A percentile compares a stretch with the other conserved stretches of the same genome.
phyloP scores from a whole-genome alignment of 2,113 vertebrate genomes.

The Bujurquina vittata region DNA sequence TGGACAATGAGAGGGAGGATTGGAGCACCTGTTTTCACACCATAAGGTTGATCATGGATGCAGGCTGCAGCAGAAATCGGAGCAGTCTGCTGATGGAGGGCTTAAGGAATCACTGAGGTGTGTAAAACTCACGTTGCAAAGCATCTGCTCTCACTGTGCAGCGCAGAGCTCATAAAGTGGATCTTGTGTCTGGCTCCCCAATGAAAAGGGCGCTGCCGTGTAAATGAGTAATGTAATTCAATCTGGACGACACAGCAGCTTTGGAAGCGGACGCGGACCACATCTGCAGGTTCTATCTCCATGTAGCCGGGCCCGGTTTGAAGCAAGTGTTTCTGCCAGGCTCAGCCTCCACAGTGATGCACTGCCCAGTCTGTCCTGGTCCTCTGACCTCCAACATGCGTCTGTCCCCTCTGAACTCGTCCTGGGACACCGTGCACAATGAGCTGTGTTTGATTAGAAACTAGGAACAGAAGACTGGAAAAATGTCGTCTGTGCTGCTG shows the following conservation, averaged over 20 bases:
- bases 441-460: constrained; percentile 7
- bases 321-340: constrained; percentile 51
- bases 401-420: constrained; percentile 42
- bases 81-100: constrained; percentile 53
- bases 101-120: constrained; percentile 57
- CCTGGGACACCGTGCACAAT: constrained; percentile 8
- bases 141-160: constrained; percentile 58
- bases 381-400: constrained; percentile 12
- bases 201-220: constrained; percentile 40
- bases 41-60: constrained; percentile 7
- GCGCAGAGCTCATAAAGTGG: constrained; percentile 49
- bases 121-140: constrained; percentile 54
- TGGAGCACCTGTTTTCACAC: constrained; percentile 58
- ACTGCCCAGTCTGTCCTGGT: constrained; percentile 14
- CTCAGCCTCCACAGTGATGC: constrained; percentile 18
- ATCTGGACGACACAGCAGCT: constrained; percentile 43
- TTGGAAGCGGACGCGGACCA: constrained; percentile 52
- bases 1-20: constrained; percentile 2
- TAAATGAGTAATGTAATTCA: constrained; percentile 61
- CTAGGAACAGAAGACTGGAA: not conserved
- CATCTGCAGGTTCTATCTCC: constrained; percentile 66
- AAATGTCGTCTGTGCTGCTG: no score
- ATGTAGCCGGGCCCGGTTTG: constrained; percentile 37
- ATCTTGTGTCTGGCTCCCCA: constrained; percentile 45
- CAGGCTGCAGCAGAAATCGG: constrained; percentile 40